Evolutionary conservation across 2,797 vertebrate species (phyloP).

Genomic region (Steatocranus sp.): DNA sequence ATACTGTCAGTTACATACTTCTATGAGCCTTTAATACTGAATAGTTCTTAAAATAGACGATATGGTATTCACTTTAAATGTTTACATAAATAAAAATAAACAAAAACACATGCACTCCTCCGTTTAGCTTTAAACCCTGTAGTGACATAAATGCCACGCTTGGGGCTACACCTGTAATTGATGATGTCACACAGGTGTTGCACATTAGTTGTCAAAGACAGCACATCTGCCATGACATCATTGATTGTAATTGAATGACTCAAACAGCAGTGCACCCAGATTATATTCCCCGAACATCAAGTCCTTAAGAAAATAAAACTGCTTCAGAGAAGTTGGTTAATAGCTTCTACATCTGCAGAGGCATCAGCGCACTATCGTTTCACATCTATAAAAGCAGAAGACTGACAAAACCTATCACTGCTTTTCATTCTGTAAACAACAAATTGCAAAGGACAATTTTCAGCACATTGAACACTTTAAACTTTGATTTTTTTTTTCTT

Average conservation of each 20-base stretch:
- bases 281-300: background rate
- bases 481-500: conserved; percentile 29
- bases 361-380: background rate
- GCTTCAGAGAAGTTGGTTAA: background rate
- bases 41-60: background rate
- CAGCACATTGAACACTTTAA: conserved; percentile 72
- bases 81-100: background rate
- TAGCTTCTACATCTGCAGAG: background rate
- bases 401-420: conserved; percentile 50
- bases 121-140: background rate
- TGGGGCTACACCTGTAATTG: background rate
- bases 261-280: background rate
- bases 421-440: conserved; percentile 45
- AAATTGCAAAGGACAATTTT: conserved; percentile 70
- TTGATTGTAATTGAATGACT: background rate
- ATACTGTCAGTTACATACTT: background rate
- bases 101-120: background rate
- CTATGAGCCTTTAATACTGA: background rate
- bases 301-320: background rate
- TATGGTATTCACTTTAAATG: background rate
- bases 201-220: background rate
- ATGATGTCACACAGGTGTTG: conserved; percentile 27
- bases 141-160: background rate
- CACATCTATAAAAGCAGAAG: background rate
- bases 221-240: background rate